Evolutionary conservation across 2,797 vertebrate genomes (phyloP).

Genomic region (Megaceryle alcyon): DNA sequence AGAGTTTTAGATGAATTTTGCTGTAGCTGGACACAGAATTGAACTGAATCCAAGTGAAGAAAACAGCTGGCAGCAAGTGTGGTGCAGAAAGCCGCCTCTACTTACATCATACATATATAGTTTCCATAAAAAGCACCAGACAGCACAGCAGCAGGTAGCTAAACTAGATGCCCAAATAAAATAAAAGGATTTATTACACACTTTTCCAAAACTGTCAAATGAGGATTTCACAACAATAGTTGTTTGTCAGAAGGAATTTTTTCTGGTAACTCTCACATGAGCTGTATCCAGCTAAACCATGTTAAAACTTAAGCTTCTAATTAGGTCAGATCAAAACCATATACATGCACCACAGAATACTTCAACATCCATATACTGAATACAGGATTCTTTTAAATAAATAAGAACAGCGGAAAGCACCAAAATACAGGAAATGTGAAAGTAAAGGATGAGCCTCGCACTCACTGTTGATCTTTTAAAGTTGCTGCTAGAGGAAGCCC

Average conservation of each 20-base stretch:
- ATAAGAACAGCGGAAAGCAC: not conserved
- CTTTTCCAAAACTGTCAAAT: not conserved
- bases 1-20: not conserved
- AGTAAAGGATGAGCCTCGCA: not conserved
- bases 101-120: accelerated
- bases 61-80: constrained; percentile 5
- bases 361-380: not conserved
- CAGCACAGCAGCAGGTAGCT: not conserved
- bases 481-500: not conserved
- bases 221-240: not conserved
- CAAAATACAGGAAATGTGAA: accelerated
- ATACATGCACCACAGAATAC: not conserved
- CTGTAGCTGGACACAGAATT: not conserved
- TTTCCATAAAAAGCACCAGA: not conserved
- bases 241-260: not conserved
- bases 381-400: not conserved
- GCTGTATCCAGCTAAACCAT: not conserved
- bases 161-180: not conserved
- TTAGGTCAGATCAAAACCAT: not conserved
- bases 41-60: not conserved
- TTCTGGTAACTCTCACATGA: not conserved
- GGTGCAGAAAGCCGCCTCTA: not conserved
- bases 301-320: not conserved
- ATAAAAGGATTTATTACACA: not conserved
- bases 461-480: not conserved